Evolutionary conservation across 2,888 invertebrate genomes (phyloP), one percentile per base, ranked within the genome.

Genomic region (Lathronympha strigana): DNA sequence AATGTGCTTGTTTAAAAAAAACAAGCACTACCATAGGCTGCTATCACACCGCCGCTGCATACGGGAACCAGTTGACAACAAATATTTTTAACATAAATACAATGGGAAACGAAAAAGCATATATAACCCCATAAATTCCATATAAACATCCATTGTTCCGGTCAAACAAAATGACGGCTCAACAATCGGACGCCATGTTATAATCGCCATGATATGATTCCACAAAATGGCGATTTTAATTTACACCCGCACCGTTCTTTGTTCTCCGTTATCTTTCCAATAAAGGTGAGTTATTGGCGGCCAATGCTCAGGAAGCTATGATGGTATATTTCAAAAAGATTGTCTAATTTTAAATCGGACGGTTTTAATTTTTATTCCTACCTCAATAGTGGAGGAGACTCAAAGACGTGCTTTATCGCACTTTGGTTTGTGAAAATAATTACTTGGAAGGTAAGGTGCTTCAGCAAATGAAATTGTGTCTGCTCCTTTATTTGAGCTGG

Each of bases 251-350:
- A 70, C 69, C 36, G 79, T 81, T 84, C 87, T 86, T 88, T 87
- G 86, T 87, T 82, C 86, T 74, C 77, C 77, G 84, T 89, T 90
- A 90, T 89, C 89, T 84, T 78, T 79, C 84, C 88, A 90, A 90
- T 90, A 88, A 90, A 86, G 71, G 82, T 89, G 88, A 90, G 77
- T 87, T 90, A 90, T 88, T 77, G 82, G 73, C 79, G 75, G 78
- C 81, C 83, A 80, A 81, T 83, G 86, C 76, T 83, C 83, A 77
- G 79, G 78, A 83, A 83, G 76, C 78, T 76, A 75, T 72, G 72
- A 74, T 64, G 60, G 77, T 79, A 84, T 89, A 87, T 88, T 81
- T 88, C 86, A 89, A 79, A 86, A 80, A 87, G 86, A 88, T 87
- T 86, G 85, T 87, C 88, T 88, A 84, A 89, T 88, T 88, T 88